phyloP scores from a whole-genome alignment of 2,797 vertebrate species.

The Alectoris magna region DNA sequence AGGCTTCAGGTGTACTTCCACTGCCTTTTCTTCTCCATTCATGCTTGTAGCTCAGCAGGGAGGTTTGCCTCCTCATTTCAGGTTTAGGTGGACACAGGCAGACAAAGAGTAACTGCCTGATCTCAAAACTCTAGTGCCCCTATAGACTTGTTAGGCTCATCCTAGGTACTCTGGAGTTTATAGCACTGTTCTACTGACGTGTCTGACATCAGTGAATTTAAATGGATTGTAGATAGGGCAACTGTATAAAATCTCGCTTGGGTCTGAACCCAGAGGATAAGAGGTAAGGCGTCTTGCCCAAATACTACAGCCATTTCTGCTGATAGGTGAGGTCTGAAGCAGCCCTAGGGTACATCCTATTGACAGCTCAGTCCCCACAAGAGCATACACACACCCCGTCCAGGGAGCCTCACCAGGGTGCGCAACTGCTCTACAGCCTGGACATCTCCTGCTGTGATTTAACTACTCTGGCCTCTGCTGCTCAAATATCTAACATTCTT shows the following conservation, averaged over 20 bases:
- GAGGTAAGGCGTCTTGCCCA: not conserved
- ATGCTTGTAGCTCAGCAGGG: not conserved
- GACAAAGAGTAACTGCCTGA: not conserved
- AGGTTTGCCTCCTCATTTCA: not conserved
- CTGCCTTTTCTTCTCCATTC: not conserved
- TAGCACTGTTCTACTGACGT: rapidly evolving
- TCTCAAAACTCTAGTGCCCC: not conserved
- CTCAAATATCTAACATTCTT: not conserved
- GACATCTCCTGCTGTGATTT: not conserved
- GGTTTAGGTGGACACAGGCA: not conserved
- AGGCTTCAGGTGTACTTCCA: not conserved
- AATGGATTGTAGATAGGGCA: not conserved
- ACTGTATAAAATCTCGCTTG: not conserved
- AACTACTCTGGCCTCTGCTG: not conserved
- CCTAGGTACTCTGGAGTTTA: not conserved
- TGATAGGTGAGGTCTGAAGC: not conserved
- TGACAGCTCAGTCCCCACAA: not conserved
- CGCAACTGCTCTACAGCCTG: rapidly evolving
- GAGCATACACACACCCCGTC: rapidly evolving
- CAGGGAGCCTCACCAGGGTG: not conserved
- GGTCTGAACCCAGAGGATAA: not conserved
- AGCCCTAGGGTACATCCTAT: not conserved
- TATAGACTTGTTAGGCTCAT: not conserved
- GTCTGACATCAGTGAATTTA: not conserved
- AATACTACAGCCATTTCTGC: not conserved